Base-by-base conservation (phyloP, 2,113 vertebrate genomes). In the Tympanuchus pallidicinctus region DNA sequence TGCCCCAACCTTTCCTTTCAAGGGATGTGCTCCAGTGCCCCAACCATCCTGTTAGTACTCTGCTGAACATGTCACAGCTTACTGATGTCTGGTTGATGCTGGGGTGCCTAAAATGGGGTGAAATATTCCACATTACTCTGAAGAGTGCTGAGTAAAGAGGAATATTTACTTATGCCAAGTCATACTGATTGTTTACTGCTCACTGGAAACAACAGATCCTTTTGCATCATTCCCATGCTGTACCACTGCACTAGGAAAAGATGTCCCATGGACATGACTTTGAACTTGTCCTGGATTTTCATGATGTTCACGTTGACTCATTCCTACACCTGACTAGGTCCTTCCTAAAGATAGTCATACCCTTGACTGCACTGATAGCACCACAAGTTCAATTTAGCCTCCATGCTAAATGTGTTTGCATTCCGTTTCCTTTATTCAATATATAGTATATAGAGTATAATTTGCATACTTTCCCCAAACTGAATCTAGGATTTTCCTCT, bases 301-400 rank as follows among this genome's bases (percentile, higher is more conserved):
- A 52, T 11, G 0, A 72, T 42, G 32, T 28, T 76, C 43, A 32
- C 72, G 18, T 54, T 0, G 0, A 88, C 30, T 14, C 11, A 63
- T 15, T 45, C 25, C 47, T 91, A 47, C 40, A 25, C 28, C 19
- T 47, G 27, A 1, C 0, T 2, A 82, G 28, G 32, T 45, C 38
- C 14, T n/a, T 50, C 25, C 20, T n/a, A 66, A 91, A 84, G 52
- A 54, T 30, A 32, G 17, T 48, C 27, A 78, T 34, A 6, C 18
- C 11, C 34, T 76, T 66, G 48, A 22, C 5, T 1, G 2, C 18
- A 60, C 3, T 20, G 27, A 65, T 2, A 90, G 21, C 8, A 81
- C 3, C 6, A 3, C 1, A 67, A 82, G 21, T 74, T 88, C n/a
- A 48, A 47, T 75, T 90, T 48, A 32, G 45, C 2, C 15, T 66